Evolutionary conservation across 2,113 vertebrate species (phyloP).

Genomic region (Colaptes auratus): DNA sequence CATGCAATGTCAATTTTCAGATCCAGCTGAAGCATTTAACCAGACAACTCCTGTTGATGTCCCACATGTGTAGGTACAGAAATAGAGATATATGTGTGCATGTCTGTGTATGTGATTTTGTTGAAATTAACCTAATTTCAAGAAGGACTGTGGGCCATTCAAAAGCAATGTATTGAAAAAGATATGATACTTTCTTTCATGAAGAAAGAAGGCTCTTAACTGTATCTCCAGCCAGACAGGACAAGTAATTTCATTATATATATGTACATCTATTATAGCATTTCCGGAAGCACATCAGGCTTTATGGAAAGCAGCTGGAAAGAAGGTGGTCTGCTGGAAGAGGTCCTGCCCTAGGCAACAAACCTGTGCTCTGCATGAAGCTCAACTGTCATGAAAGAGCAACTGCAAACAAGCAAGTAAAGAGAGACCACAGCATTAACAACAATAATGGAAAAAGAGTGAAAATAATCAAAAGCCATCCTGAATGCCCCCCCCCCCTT

Average conservation of each 20-base stretch:
- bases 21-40: neutral
- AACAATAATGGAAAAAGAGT: neutral
- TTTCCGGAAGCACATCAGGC: neutral
- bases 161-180: neutral
- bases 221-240: neutral
- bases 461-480: neutral
- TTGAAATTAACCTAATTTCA: neutral
- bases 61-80: fast-evolving
- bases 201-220: neutral
- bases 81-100: fast-evolving
- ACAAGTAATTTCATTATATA: neutral
- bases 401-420: neutral
- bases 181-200: neutral
- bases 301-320: neutral
- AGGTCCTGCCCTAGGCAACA: neutral
- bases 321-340: neutral
- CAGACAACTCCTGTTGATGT: neutral
- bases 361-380: neutral
- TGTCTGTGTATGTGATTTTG: neutral
- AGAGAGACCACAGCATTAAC: neutral
- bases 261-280: neutral
- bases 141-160: neutral
- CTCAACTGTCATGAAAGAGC: neutral
- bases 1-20: neutral
- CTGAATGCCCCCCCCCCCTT: neutral